Evolutionary conservation across 2,113 vertebrate species (phyloP).

Genomic region (Megaleporinus macrocephalus): DNA sequence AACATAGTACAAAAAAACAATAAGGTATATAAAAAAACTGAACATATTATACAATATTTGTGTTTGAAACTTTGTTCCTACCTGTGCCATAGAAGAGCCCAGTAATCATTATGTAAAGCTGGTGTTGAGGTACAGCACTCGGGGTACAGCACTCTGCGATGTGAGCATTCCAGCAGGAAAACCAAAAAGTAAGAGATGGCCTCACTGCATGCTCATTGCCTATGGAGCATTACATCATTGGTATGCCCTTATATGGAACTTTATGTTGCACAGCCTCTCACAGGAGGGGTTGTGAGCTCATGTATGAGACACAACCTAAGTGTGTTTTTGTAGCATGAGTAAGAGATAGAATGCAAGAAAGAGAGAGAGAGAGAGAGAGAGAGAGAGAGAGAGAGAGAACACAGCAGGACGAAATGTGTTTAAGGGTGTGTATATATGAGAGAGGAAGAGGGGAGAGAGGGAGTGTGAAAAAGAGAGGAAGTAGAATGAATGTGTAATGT

Average conservation of each 20-base stretch:
- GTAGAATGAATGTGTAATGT: slow-evolving; percentile 63
- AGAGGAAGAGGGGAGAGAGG: slow-evolving; percentile 41
- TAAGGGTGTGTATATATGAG: slow-evolving; percentile 9
- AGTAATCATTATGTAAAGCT: slow-evolving; percentile 61
- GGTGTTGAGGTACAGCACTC: slow-evolving; percentile 54
- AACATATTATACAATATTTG: too few relatives aligned
- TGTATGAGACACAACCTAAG: slow-evolving; percentile 53
- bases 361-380: slow-evolving; percentile 55
- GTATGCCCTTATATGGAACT: slow-evolving; percentile 91
- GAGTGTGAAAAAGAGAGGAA: slow-evolving; percentile 51
- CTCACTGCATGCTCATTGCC: slow-evolving; percentile 83
- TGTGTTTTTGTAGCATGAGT: slow-evolving; percentile 32
- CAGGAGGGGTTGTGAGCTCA: slow-evolving; percentile 61
- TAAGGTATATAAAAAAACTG: too few relatives aligned
- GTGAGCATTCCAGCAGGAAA: slow-evolving; percentile 87
- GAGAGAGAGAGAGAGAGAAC: slow-evolving; percentile 56
- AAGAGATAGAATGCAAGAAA: background rate
- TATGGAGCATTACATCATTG: slow-evolving; percentile 94
- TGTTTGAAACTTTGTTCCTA: slow-evolving; percentile 50
- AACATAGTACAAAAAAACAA: too few relatives aligned
- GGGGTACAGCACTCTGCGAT: slow-evolving; percentile 76
- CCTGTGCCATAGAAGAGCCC: slow-evolving; percentile 63
- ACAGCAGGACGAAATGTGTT: slow-evolving; percentile 50
- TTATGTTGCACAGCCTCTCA: slow-evolving; percentile 77
- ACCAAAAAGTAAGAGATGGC: slow-evolving; percentile 91